These are phyloP conservation scores for Eristalis pertinax DNA, from an alignment of 2,888 invertebrate genomes.

Conservation along the genomic window DNA sequence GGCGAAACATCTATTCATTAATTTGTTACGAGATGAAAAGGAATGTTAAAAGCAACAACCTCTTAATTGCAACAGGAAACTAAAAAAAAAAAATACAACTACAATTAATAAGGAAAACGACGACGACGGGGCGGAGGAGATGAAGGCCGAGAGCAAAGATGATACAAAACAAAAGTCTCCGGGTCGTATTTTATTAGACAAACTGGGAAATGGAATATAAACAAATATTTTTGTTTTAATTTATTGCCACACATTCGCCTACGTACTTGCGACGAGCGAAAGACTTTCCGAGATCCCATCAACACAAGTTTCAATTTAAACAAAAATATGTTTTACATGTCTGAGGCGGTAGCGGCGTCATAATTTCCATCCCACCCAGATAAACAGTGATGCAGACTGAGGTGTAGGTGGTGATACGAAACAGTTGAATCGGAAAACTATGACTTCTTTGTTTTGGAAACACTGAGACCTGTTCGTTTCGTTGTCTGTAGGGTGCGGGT, in stretches of 20 bases:
- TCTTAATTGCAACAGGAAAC: slow-evolving; percentile 6
- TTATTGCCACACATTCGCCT: slow-evolving; percentile 29
- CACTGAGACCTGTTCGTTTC: neutral
- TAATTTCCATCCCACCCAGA: neutral
- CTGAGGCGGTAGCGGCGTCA: slow-evolving; percentile 8
- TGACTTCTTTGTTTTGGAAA: neutral
- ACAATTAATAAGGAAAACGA: neutral
- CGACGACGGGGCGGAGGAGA: neutral
- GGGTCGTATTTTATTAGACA: slow-evolving; percentile 7
- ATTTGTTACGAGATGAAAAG: slow-evolving; percentile 6
- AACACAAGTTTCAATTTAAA: slow-evolving; percentile 7
- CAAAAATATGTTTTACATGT: slow-evolving; percentile 10
- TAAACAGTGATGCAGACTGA: neutral
- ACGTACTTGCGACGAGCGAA: slow-evolving; percentile 15
- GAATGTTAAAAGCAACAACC: slow-evolving; percentile 20
- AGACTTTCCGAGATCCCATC: neutral
- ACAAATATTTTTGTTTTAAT: slow-evolving; percentile 30
- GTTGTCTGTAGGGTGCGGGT: neutral
- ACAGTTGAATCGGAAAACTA: neutral
- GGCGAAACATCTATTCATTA: slow-evolving; percentile 5
- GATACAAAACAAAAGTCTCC: slow-evolving; percentile 3
- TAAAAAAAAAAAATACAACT: neutral
- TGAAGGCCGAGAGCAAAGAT: neutral
- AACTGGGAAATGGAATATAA: neutral
- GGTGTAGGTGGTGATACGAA: neutral